phyloP scores from a whole-genome alignment of 1,140 invertebrate genomes.

The Papilio helenus region DNA sequence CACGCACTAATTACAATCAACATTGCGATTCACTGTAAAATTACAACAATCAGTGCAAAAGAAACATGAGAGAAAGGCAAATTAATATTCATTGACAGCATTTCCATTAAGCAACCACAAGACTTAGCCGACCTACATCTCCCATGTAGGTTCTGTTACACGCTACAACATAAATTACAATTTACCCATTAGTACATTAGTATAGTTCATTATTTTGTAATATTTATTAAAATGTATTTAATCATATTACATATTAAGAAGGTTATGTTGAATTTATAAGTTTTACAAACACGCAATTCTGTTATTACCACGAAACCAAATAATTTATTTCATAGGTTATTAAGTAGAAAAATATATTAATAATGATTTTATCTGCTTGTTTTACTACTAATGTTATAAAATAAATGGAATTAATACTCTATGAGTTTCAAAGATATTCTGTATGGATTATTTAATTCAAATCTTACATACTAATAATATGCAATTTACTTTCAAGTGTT shows the following conservation, averaged over 20 bases:
- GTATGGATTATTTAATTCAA: not conserved
- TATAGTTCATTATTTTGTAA: not conserved
- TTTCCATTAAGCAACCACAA: too few species aligned
- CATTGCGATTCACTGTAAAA: not conserved
- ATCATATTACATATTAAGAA: constrained; percentile 17
- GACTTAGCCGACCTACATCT: constrained; percentile 85
- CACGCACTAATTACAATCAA: too few species aligned
- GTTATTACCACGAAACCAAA: constrained; percentile 22
- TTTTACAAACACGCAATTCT: constrained; percentile 29
- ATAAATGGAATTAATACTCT: not conserved
- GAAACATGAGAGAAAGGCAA: not conserved
- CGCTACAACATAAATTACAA: constrained; percentile 83
- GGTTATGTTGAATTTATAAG: constrained; percentile 16
- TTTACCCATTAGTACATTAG: not conserved
- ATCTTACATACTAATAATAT: not conserved
- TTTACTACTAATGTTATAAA: not conserved
- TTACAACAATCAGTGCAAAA: not conserved
- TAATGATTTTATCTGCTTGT: not conserved
- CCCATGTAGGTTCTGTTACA: constrained; percentile 93
- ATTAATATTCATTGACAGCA: too few species aligned
- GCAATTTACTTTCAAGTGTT: not conserved
- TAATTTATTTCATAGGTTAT: constrained; percentile 1
- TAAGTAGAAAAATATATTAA: constrained; percentile 13
- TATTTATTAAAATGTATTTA: not conserved
- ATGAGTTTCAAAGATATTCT: not conserved